Evolutionary conservation across 2,888 invertebrate genomes (phyloP).

Genomic region (Amblyjoppa fuscipennis): DNA sequence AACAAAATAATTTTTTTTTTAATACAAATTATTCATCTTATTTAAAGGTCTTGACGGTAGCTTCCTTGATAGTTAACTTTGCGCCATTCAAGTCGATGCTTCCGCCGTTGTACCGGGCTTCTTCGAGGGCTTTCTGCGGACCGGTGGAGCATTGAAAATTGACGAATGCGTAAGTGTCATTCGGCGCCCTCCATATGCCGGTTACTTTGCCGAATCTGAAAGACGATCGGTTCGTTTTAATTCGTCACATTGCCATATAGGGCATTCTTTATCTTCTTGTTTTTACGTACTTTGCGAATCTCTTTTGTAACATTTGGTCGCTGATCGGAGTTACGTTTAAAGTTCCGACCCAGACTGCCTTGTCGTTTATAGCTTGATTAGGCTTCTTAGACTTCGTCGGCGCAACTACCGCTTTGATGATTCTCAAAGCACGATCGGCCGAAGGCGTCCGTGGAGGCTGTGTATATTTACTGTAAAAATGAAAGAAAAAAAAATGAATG

Average conservation of each 20-base stretch:
- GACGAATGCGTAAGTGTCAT: conserved; percentile 57
- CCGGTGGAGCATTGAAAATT: conserved; percentile 56
- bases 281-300: conserved; percentile 57
- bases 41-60: conserved; percentile 6
- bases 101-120: conserved; percentile 33
- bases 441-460: conserved; percentile 17
- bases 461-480: conserved; percentile 1
- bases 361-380: conserved; percentile 46
- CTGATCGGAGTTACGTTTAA: conserved; percentile 22
- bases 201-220: conserved; percentile 67
- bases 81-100: conserved; percentile 53
- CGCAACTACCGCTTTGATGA: conserved; percentile 53
- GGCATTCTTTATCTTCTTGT: neutral
- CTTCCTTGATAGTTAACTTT: conserved; percentile 39
- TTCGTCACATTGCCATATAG: neutral
- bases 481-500: neutral
- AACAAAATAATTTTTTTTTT: neutral
- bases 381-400: conserved; percentile 2
- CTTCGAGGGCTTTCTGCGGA: conserved; percentile 57
- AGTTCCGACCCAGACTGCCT: conserved; percentile 66
- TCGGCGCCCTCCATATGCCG: conserved; percentile 19
- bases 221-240: conserved; percentile 17
- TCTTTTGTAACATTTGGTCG: conserved; percentile 47
- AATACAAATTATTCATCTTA: neutral
- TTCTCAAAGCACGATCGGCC: conserved; percentile 53